Evolutionary conservation across 2,888 invertebrate genomes (phyloP), one percentile per base, ranked within the genome.

Genomic region (Drosophila lutescens): DNA sequence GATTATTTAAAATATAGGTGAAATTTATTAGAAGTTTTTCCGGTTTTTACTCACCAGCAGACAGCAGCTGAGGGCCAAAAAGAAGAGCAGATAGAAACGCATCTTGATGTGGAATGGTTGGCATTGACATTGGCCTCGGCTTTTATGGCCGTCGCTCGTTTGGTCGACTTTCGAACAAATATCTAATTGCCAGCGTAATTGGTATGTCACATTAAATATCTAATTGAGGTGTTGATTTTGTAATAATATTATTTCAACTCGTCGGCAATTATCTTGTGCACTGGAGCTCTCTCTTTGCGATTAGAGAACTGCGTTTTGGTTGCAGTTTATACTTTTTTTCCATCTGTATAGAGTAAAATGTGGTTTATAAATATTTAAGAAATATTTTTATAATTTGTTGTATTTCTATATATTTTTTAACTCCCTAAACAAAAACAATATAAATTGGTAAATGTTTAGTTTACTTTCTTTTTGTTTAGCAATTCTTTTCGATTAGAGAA

Each of bases 181-280:
- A 12, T 68, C 53, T 71, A 72, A 77, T 79, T 70, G 56, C 60
- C 30, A 7, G 17, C 10, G 57, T 46, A 80, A 78, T 81, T 83
- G 74, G 23, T 43, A n/a, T 72, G 65, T 13, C 71, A 57, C 50
- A 80, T 76, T 72, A 76, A 59, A 65, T 67, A 46, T 40, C 57
- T 70, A 82, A 82, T 82, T 82, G 78, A 65, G 68, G 58, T 51
- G 54, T 74, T 63, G 46, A 58, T 58, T 61, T 49, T 44, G 44
- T 51, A 54, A 47, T 82, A 36, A 62, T 56, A 55, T 65, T 65
- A 60, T 73, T 66, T 17, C 47, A 51, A 47, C 34, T 61, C 41
- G 49, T 54, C n/a, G 12, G 13, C 80, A 85, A 81, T 85, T 82
- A 85, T 38, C 74, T 43, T 71, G 81, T 73, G 86, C 81, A 77